Evolutionary conservation across 2,113 vertebrate species (phyloP), one percentile per base, ranked within the genome.

Genomic region (Lycaon pictus): DNA sequence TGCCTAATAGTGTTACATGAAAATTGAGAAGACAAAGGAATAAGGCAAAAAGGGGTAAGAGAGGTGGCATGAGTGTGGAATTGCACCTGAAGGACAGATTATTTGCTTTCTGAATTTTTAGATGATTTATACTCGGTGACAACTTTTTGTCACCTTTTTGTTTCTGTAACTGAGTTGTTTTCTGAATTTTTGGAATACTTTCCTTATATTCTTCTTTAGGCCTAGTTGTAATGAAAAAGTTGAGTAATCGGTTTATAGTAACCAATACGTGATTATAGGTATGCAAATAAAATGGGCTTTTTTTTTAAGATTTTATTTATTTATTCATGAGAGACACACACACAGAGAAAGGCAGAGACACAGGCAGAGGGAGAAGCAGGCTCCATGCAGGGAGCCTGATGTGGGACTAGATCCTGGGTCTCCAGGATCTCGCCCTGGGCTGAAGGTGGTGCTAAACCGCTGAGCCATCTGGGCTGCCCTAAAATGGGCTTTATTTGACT

Each of bases 261-360:
- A 43, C 51, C 13, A 58, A 29, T 58, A 60, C 23, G 37, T 80
- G 74, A 56, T 92, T 92, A 79, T 83, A 87, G 84, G 32, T 90
- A 29, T 86, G 63, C 83, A 97, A 96, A 92, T 80, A 90, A 82
- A 92, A 76, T 82, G 65, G 43, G 48, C 53, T 92, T 94, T 43
- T 43, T 43, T 43, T 43, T 43, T 43, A 43, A 43, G 43, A 43
- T 43, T 43, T 43, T 43, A 43, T 43, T 43, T 43, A 43, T 43
- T 43, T 43, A 43, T 43, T 43, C 43, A 43, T 43, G 43, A 43
- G 43, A 43, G 43, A 43, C 43, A 43, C 43, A 43, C 43, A 43
- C 43, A 7, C 5, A 43, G 43, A 6, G 43, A 43, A 43, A 43
- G 43, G 43, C 43, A 43, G 43, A 43, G 43, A 43, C 43, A 43